Percentiles rank a stretch among this genome's conserved stretches.
phyloP scores from a whole-genome alignment of 2,797 vertebrate species.

The Phataginus tetradactyla region DNA sequence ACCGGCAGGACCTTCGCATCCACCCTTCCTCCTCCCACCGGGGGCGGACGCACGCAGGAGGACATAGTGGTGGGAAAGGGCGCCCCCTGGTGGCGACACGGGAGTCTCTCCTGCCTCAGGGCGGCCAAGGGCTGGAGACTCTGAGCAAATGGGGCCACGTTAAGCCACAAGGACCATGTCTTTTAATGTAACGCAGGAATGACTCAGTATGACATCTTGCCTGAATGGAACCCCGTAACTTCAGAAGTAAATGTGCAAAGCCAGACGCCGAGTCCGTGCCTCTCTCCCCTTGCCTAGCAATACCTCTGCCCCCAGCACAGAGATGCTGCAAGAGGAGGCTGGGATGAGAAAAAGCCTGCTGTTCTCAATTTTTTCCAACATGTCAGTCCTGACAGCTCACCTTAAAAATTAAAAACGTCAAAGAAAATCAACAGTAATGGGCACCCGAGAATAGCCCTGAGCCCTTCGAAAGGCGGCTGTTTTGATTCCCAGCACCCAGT shows the following conservation, averaged over 20 bases:
- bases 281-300: neutral
- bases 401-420: neutral
- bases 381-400: neutral
- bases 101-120: neutral
- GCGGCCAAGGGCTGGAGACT: neutral
- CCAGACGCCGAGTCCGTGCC: neutral
- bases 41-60: neutral
- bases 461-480: neutral
- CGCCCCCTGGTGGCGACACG: neutral
- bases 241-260: constrained; percentile 16
- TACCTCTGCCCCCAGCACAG: neutral
- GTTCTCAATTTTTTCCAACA: neutral
- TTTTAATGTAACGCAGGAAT: neutral
- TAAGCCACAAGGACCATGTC: neutral
- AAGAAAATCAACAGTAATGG: constrained; percentile 14
- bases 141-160: constrained; percentile 2
- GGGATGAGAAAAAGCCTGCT: neutral
- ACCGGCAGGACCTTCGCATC: neutral
- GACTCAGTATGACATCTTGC: constrained; percentile 15
- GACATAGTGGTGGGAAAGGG: neutral
- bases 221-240: neutral
- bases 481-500: neutral
- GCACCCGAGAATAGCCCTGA: neutral
- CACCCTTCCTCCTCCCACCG: neutral
- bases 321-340: neutral